Evolutionary conservation across 2,888 invertebrate genomes (phyloP), one percentile per base, ranked within the genome.

Genomic region (Mythimna loreyi): DNA sequence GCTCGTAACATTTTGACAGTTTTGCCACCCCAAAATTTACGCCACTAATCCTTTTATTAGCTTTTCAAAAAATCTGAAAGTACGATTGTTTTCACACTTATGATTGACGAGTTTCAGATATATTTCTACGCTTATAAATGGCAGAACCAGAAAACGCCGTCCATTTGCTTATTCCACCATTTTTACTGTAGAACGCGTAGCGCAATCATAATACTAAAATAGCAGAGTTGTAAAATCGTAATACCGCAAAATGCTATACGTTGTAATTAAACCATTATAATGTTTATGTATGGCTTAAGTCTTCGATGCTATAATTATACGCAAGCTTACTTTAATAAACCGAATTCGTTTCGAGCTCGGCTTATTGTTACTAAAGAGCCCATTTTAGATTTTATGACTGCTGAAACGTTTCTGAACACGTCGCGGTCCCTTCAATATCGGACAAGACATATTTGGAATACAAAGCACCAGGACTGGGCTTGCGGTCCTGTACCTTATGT

Each of bases 381-480:
- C 75, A 83, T 79, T 79, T 82, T 73, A 69, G 78, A 73, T 77
- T 74, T 78, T 78, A 81, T 78, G 77, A 73, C 61, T 69, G 73
- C 67, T 68, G 67, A 72, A 79, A 78, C 61, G 56, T 78, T 70
- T 75, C 66, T 60, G 83, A 80, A 57, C 75, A 82, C 63, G 75
- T 60, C 45, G 52, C 43, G 56, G 21, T 45, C 40, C 64, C 65
- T 59, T 33, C 33, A 53, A 69, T 78, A 63, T 68, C 67, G 80
- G 60, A 74, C 65, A 73, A 60, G 78, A 84, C 85, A 85, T 86
- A 88, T 90, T 91, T 83, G 86, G 92, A 87, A 91, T 91, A 91
- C 88, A 86, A 88, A 91, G 85, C 86, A 85, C 78, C 73, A 63
- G 78, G 66, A 81, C 72, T 67, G 65, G 70, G 84, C 59, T 75